phyloP scores from a whole-genome alignment of 2,113 vertebrate species.

The Eubucco bourcierii region DNA sequence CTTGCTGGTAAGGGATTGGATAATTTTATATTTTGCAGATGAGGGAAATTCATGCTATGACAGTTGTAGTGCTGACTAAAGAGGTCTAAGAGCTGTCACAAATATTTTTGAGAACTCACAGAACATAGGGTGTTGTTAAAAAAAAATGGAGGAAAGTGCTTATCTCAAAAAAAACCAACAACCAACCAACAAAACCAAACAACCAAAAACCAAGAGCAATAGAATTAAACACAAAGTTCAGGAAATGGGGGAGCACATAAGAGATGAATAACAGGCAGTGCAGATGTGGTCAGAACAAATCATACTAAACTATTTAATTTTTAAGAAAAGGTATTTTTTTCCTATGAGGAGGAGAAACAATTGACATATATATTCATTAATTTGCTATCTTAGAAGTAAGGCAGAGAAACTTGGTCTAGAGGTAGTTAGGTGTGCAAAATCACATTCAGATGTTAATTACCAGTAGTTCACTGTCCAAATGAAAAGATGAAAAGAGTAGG shows the following conservation, averaged over 20 bases:
- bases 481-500: neutral
- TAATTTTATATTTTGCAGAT: neutral
- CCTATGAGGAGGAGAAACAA: neutral
- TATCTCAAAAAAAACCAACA: neutral
- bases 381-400: neutral
- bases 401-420: neutral
- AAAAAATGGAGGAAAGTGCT: neutral
- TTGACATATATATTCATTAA: neutral
- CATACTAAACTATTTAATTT: neutral
- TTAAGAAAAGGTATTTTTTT: neutral
- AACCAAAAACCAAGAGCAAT: neutral
- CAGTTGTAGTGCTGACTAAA: neutral
- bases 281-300: neutral
- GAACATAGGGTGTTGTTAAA: neutral
- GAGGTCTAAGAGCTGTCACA: neutral
- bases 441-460: neutral
- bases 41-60: neutral
- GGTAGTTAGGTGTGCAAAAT: neutral
- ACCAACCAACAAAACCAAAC: too few species aligned
- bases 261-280: neutral
- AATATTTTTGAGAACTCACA: neutral
- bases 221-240: neutral
- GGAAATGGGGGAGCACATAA: neutral
- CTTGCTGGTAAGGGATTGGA: neutral
- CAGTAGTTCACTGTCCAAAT: neutral